Evolutionary conservation across 2,113 vertebrate genomes (phyloP), one percentile per base, ranked within the genome.

Genomic region (Sinosuthora webbiana): DNA sequence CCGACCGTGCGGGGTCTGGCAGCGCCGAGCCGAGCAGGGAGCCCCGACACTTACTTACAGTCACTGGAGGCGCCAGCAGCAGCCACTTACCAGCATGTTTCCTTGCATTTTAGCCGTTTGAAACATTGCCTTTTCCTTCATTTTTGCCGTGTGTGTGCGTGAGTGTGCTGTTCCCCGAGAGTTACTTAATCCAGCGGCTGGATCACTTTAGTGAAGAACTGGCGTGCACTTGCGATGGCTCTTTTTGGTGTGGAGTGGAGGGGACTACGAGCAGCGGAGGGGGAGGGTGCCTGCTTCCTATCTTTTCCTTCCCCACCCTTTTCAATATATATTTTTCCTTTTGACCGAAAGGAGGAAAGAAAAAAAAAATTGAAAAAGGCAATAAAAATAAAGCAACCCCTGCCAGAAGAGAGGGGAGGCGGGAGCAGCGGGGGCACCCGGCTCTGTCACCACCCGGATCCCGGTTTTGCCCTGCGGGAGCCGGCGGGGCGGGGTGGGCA

Each of bases 21-120:
- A 19, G 73, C 74, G 17, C 44, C 77, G 20, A 81, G 64, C 69
- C 94, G 27, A 17, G 21, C n/a, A 21, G 42, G 41, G 77, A 81
- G 68, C 63, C 87, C 73, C 76, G 64, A 15, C 82, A 57, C 87
- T 63, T 64, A 88, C 95, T 96, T 11, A 13, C 90, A 76, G 87
- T 81, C 90, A 83, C 76, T 3, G 85, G 81, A 83, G 93, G 79
- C 70, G 77, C 70, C 94, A 56, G 89, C 88, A 77, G 94, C 86
- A 67, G 44, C 44, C 96, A 97, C 99, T 99, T 98, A 99, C 99
- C 99, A 99, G 94, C 53, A 99, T 89, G 97, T 99, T 99, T 13
- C 99, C 99, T 95, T 99, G 99, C 99, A 99, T 99, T 92, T 99
- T 99, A 6, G 98, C 99, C 6, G 99, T 99, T 97, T 99, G 99